Evolutionary conservation across 1,140 invertebrate genomes (phyloP), one percentile per base, ranked within the genome.

Genomic region (Calosoma granatense): DNA sequence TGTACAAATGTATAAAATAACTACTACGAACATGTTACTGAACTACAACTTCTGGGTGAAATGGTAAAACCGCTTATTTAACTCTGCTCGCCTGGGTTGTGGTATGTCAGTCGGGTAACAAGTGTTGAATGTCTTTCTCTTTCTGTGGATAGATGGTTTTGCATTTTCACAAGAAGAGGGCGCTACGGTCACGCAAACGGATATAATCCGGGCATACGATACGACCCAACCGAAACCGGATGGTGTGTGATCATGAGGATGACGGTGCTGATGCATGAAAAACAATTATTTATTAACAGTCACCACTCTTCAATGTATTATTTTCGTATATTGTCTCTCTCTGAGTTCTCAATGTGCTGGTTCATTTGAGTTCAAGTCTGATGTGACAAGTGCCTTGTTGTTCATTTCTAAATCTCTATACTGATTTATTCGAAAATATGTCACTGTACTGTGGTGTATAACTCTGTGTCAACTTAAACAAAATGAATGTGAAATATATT

Each of bases 101-200:
- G n/a, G n/a, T n/a, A n/a, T n/a, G n/a, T n/a, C n/a, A n/a, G n/a
- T n/a, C n/a, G n/a, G n/a, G n/a, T n/a, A n/a, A n/a, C n/a, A n/a
- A n/a, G n/a, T n/a, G n/a, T n/a, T n/a, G n/a, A 36, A 36, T 36
- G 26, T 12, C 53, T 58, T 20, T 54, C 51, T 12, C 20, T 20
- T 66, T 41, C 53, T 57, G 59, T 58, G 53, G 51, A 61, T 78
- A 97, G 93, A 95, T 86, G 96, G 96, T 59, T 98, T 92, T 79
- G 95, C 96, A 60, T 98, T 98, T 79, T 98, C 95, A 15, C 95
- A 98, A 87, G 95, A 98, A 78, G 96, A 98, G 81, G 89, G 93
- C 70, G 94, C 93, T 59, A 88, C 85, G 64, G 88, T 98, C 41
- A 84, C 89, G 20, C 92, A 97, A 75, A 90, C 91, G 51, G 89